Evolutionary conservation across 2,888 invertebrate genomes (phyloP).

Genomic region (Tenthredo distinguenda): DNA sequence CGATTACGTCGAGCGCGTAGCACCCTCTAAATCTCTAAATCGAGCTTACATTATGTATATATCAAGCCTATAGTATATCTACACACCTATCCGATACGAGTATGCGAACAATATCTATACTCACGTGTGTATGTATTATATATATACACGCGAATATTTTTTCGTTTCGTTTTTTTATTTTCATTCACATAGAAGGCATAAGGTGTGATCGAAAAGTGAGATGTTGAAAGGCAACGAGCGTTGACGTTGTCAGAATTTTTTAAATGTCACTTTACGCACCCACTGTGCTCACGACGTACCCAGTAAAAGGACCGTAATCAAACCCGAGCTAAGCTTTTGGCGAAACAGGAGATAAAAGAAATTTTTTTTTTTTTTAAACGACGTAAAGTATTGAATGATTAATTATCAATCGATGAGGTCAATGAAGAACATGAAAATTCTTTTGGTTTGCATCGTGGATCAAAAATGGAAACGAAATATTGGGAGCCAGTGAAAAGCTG

Average conservation of each 20-base stretch:
- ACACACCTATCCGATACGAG: not conserved
- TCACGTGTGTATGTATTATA: not conserved
- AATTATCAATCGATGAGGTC: not conserved
- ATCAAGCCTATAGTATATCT: not conserved
- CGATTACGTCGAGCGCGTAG: conserved; percentile 53
- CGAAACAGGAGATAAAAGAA: not conserved
- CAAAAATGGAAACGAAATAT: not conserved
- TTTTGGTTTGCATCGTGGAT: not conserved
- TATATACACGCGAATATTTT: not conserved
- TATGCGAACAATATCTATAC: not conserved
- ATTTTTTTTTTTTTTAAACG: no score
- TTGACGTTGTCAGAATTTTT: not conserved
- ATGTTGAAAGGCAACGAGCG: not conserved
- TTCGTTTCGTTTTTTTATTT: not conserved
- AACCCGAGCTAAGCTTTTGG: not conserved
- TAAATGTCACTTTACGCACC: not conserved
- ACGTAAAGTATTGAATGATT: not conserved
- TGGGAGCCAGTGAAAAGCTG: not conserved
- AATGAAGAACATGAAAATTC: no score
- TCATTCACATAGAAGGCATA: not conserved
- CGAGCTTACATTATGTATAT: conserved; percentile 51
- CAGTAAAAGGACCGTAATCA: not conserved
- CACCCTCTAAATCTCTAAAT: conserved; percentile 54
- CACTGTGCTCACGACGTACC: not conserved
- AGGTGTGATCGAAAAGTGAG: not conserved